These are phyloP conservation scores for Sternotherus odoratus DNA, from an alignment of 2,797 vertebrate species.

Conservation along the genomic window DNA sequence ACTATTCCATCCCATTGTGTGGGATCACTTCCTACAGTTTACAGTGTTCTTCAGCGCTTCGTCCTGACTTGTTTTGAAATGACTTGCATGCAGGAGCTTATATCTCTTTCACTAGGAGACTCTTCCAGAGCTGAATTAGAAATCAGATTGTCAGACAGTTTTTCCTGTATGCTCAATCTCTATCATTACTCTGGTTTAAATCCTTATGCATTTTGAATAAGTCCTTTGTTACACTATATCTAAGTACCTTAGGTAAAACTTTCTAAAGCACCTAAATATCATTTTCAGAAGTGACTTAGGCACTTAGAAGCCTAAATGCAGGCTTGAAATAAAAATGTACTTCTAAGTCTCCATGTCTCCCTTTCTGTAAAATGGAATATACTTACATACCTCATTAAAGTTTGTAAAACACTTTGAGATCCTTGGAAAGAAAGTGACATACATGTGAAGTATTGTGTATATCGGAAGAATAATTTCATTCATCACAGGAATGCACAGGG, in stretches of 20 bases:
- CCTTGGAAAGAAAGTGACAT: neutral
- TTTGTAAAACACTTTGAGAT: neutral
- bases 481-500: neutral
- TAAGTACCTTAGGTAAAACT: neutral
- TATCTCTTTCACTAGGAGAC: neutral
- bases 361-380: neutral
- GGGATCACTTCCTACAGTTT: neutral
- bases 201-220: neutral
- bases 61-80: neutral
- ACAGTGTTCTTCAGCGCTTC: neutral
- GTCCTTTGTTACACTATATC: neutral
- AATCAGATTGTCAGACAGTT: neutral
- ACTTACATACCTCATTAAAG: neutral
- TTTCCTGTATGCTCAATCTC: neutral
- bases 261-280: neutral
- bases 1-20: fast-evolving
- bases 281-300: neutral
- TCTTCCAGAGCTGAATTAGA: neutral
- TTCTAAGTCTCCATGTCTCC: neutral
- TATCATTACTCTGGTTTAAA: neutral
- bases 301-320: neutral
- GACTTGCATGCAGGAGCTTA: neutral
- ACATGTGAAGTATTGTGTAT: neutral
- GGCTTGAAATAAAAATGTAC: neutral
- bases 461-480: neutral